A percentile compares a stretch with the other conserved stretches of the same genome.
These are phyloP conservation scores for Lota lota DNA, from an alignment of 2,113 vertebrate species.

Conservation along the genomic window DNA sequence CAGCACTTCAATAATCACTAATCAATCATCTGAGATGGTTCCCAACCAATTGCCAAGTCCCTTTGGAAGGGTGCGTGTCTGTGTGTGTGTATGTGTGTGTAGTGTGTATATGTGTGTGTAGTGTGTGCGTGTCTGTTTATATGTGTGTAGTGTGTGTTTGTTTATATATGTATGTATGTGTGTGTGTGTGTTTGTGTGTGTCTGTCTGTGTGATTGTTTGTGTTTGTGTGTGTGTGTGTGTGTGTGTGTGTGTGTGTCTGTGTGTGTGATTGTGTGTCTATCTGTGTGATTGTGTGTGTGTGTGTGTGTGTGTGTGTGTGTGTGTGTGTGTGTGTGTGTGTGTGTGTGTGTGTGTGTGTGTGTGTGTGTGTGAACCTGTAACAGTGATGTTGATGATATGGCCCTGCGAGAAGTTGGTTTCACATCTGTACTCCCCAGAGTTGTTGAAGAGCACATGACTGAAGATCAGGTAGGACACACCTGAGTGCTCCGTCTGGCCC, in stretches of 20 bases:
- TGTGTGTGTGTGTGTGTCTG: background rate
- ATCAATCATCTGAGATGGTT: too few species aligned
- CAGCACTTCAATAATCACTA: too few species aligned
- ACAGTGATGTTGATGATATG: constrained; percentile 44
- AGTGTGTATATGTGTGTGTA: background rate
- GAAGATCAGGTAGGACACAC: constrained; percentile 32
- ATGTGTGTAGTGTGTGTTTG: too few species aligned
- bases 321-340: background rate
- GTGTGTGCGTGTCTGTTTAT: background rate
- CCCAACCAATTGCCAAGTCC: too few species aligned
- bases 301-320: background rate
- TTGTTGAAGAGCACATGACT: constrained; percentile 13
- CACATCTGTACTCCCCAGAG: constrained; percentile 58
- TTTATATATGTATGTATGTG: background rate
- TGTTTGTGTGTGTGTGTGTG: background rate
- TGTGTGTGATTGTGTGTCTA: background rate
- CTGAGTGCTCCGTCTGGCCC: rapidly evolving
- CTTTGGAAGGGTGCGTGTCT: too few species aligned
- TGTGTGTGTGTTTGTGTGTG: background rate
- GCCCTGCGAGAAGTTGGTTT: rapidly evolving
- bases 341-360: background rate
- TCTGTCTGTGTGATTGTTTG: too few species aligned
- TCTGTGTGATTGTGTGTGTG: background rate
- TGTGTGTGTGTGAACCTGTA: constrained; percentile 15
- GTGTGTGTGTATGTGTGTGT: background rate